These are phyloP conservation scores for Eubasilissa regina DNA, from an alignment of 1,140 invertebrate genomes.

Conservation along the genomic window DNA sequence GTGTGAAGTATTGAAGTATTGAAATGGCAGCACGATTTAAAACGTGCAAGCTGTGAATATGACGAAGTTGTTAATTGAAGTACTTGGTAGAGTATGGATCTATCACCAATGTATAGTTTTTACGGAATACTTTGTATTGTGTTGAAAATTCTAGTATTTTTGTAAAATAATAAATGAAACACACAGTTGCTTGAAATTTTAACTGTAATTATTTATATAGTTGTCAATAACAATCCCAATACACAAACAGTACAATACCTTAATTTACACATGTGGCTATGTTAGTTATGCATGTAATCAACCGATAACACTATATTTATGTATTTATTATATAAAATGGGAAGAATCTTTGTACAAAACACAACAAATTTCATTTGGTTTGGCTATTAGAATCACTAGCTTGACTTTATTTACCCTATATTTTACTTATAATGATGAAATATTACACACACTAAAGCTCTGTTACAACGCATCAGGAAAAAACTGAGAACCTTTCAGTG, in stretches of 20 bases:
- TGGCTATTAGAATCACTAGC: conserved; percentile 5
- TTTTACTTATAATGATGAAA: no score
- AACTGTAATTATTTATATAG: conserved; percentile 14
- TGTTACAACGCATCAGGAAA: no score
- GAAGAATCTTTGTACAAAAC: conserved; percentile 23
- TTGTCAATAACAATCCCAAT: conserved; percentile 4
- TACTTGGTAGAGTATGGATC: no score
- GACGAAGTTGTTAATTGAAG: no score
- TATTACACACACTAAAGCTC: no score
- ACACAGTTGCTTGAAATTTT: conserved; percentile 5
- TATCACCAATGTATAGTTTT: no score
- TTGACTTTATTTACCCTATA: not conserved
- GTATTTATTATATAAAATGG: conserved; percentile 15
- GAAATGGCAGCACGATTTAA: no score
- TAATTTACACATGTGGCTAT: conserved; percentile 15
- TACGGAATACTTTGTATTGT: no score
- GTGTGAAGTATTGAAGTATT: no score
- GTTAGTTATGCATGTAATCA: conserved; percentile 21
- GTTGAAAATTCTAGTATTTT: no score
- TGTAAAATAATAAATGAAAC: not conserved
- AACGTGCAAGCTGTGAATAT: no score
- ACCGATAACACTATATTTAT: conserved; percentile 11
- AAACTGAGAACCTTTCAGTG: no score
- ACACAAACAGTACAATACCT: conserved; percentile 19
- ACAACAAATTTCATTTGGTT: not conserved